Conservation (phyloP, 2,888 invertebrate genomes). For the Caenorhabditis sp. region DNA sequence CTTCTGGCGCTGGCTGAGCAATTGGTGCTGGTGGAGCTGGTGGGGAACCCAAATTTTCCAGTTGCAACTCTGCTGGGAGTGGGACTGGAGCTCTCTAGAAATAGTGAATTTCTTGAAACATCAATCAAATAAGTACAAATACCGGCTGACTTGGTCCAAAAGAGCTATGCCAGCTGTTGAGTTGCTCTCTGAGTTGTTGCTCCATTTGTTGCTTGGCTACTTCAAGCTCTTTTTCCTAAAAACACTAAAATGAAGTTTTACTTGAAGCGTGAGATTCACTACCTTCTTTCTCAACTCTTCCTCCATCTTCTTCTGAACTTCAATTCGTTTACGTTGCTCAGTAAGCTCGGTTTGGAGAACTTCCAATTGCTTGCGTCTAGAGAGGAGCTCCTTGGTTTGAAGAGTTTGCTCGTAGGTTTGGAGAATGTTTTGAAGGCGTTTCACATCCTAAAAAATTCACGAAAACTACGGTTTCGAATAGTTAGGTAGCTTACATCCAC, state of each 20-base stretch:
- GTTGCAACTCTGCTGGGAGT: constrained; percentile 42
- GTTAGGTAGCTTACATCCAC: constrained; percentile 57
- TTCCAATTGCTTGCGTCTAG: constrained; percentile 71
- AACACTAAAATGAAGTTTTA: too few relatives aligned
- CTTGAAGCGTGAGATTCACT: too few relatives aligned
- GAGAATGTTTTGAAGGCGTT: constrained; percentile 70
- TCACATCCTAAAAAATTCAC: constrained; percentile 71
- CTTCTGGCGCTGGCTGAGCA: constrained; percentile 44
- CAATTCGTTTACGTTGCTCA: constrained; percentile 71
- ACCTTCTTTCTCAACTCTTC: constrained; percentile 70
- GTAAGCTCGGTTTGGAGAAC: constrained; percentile 73
- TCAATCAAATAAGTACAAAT: not conserved
- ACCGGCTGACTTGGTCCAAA: constrained; percentile 63
- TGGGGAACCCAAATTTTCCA: constrained; percentile 22
- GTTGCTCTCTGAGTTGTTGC: constrained; percentile 68
- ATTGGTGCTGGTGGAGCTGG: not conserved
- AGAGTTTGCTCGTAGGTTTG: constrained; percentile 74
- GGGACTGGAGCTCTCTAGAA: constrained; percentile 52
- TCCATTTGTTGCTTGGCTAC: constrained; percentile 69
- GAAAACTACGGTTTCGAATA: not conserved
- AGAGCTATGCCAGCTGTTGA: constrained; percentile 69
- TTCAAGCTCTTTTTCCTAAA: constrained; percentile 71
- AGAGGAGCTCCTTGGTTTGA: constrained; percentile 74
- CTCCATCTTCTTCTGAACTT: constrained; percentile 70
- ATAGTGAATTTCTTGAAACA: not conserved